These are phyloP conservation scores for Xylota sylvarum DNA, from an alignment of 2,888 invertebrate genomes.

Conservation along the genomic window DNA sequence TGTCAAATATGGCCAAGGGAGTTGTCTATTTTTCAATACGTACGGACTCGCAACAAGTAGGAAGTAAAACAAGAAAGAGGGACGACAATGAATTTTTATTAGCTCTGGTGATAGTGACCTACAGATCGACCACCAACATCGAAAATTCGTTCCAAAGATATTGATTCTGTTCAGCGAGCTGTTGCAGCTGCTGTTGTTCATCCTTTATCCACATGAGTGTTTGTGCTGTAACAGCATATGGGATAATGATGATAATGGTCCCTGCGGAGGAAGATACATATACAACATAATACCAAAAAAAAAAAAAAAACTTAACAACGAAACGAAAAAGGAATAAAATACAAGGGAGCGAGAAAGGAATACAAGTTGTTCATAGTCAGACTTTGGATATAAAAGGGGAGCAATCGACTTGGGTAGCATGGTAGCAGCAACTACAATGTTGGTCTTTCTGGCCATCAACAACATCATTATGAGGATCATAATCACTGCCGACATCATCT, in stretches of 20 bases:
- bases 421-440: conserved; percentile 56
- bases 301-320: conserved; percentile 27
- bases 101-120: conserved; percentile 30
- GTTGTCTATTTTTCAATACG: conserved; percentile 19
- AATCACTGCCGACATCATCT: conserved; percentile 55
- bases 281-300: conserved; percentile 61
- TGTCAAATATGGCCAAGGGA: conserved; percentile 44
- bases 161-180: conserved; percentile 62
- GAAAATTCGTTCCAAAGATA: conserved; percentile 63
- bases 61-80: conserved; percentile 31
- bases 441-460: conserved; percentile 59
- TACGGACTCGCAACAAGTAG: not conserved
- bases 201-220: conserved; percentile 46
- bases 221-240: conserved; percentile 66
- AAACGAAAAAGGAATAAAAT: conserved; percentile 33
- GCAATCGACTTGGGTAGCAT: conserved; percentile 59
- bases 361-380: conserved; percentile 24
- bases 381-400: conserved; percentile 51
- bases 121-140: conserved; percentile 69
- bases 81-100: conserved; percentile 39
- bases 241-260: conserved; percentile 74
- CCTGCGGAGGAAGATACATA: conserved; percentile 64
- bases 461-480: conserved; percentile 61
- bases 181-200: conserved; percentile 71
- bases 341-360: not conserved